A percentile compares a stretch with the other conserved stretches of the same genome.
Conservation (phyloP, 2,113 vertebrate genomes). For the Pandion haliaetus region DNA sequence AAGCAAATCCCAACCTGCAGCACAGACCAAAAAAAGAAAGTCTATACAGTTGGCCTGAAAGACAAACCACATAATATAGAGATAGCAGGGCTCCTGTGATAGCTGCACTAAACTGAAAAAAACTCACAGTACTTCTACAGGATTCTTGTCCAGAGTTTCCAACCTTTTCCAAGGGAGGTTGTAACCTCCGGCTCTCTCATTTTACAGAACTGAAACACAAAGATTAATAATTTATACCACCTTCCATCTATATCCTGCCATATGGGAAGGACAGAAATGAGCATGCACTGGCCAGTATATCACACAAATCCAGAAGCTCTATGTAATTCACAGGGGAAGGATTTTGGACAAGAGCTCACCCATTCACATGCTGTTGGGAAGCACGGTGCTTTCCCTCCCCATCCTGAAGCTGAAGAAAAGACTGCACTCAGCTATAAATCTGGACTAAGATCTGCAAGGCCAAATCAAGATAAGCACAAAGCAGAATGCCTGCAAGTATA, state of each 20-base stretch:
- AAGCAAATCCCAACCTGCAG: not conserved
- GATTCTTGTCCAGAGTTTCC: not conserved
- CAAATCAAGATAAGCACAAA: slow-evolving; percentile 60
- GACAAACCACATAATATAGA: not conserved
- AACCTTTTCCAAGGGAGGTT: not conserved
- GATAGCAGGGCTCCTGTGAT: not conserved
- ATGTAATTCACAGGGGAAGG: not conserved
- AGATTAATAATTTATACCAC: slow-evolving; percentile 10
- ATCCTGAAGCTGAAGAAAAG: not conserved
- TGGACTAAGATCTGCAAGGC: slow-evolving; percentile 54
- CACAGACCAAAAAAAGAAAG: not conserved
- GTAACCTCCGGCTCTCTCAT: not conserved
- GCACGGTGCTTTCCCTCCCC: not conserved
- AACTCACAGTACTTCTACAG: not conserved
- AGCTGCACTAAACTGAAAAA: not conserved
- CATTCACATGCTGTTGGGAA: not conserved
- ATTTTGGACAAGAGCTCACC: not conserved
- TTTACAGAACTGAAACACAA: not conserved
- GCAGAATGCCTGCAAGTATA: slow-evolving; percentile 53
- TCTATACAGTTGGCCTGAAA: not conserved
- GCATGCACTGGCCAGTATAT: not conserved
- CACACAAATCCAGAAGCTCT: not conserved
- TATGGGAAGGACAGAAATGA: not conserved
- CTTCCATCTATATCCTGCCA: not conserved
- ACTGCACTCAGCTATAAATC: slow-evolving; percentile 15